Conservation (phyloP, 2,113 vertebrate genomes). For the Camelus dromedarius region DNA sequence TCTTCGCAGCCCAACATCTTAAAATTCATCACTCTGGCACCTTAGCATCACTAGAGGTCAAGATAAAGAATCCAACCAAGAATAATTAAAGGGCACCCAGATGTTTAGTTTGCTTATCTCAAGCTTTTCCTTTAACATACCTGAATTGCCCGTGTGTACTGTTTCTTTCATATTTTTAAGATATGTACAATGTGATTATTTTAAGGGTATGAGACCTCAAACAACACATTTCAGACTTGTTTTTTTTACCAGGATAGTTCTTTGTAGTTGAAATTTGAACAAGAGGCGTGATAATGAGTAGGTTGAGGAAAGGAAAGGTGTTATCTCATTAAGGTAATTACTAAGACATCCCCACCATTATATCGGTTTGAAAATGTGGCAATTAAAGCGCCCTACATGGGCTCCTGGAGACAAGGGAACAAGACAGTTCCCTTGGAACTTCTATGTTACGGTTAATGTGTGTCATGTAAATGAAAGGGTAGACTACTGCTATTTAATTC, state of each 20-base stretch:
- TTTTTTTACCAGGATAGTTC: slow-evolving; percentile 85
- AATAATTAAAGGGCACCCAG: slow-evolving; percentile 93
- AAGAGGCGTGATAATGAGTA: slow-evolving; percentile 98
- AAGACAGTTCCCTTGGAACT: slow-evolving; percentile 91
- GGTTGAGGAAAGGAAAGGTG: slow-evolving; percentile 96
- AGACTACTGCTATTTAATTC: slow-evolving; percentile 89
- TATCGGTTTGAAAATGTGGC: slow-evolving; percentile 97
- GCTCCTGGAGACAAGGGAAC: slow-evolving; percentile 92
- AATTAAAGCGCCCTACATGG: slow-evolving; percentile 96
- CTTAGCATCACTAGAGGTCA: slow-evolving; percentile 92
- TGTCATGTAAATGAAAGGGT: slow-evolving; percentile 89
- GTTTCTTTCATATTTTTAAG: slow-evolving; percentile 77
- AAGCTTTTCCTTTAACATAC: slow-evolving; percentile 82
- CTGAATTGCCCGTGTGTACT: slow-evolving; percentile 75
- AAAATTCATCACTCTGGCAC: slow-evolving; percentile 96
- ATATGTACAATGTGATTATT: slow-evolving; percentile 80
- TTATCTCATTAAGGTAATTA: slow-evolving; percentile 99
- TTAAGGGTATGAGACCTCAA: slow-evolving; percentile 80
- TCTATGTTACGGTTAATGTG: slow-evolving; percentile 91
- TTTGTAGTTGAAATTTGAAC: slow-evolving; percentile 92
- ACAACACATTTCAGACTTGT: slow-evolving; percentile 85
- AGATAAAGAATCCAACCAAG: slow-evolving; percentile 91
- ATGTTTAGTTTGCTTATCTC: slow-evolving; percentile 90
- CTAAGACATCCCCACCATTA: slow-evolving; percentile 97
- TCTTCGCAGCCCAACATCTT: slow-evolving; percentile 94